Evolutionary conservation across 2,888 invertebrate genomes (phyloP).

Genomic region (Lasius fuliginosus): DNA sequence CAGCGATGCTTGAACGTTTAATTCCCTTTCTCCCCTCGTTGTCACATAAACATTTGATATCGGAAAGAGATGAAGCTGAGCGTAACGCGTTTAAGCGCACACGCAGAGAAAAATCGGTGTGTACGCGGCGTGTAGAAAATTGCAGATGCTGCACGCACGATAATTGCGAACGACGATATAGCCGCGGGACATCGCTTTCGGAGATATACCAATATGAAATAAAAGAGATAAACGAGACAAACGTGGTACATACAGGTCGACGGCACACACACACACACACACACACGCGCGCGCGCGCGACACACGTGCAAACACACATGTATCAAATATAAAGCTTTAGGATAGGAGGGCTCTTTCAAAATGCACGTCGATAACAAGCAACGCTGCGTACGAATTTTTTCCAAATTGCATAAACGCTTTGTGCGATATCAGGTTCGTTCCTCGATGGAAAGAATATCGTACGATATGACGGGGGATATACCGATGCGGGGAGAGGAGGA

Average conservation of each 20-base stretch:
- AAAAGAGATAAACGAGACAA: constrained; percentile 67
- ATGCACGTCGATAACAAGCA: constrained; percentile 63
- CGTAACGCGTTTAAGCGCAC: constrained; percentile 35
- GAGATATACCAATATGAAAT: constrained; percentile 62
- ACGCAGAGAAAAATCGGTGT: constrained; percentile 26
- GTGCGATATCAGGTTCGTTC: constrained; percentile 56
- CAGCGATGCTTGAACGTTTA: constrained; percentile 45
- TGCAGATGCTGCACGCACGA: constrained; percentile 48
- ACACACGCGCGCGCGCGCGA: background rate
- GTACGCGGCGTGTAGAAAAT: constrained; percentile 52
- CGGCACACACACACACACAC: background rate
- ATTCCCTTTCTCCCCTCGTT: constrained; percentile 14
- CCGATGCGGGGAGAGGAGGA: background rate
- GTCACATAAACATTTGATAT: constrained; percentile 52
- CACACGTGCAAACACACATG: constrained; percentile 1
- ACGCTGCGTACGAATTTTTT: constrained; percentile 62
- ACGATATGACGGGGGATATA: no score
- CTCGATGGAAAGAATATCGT: constrained; percentile 32
- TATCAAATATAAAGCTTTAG: constrained; percentile 41
- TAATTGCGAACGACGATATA: constrained; percentile 46
- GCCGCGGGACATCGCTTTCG: constrained; percentile 60
- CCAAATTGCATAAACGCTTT: constrained; percentile 43
- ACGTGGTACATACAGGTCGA: constrained; percentile 14
- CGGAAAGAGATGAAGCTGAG: constrained; percentile 46
- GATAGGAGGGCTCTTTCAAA: constrained; percentile 47